Evolutionary conservation across 2,113 vertebrate species (phyloP), one percentile per base, ranked within the genome.

Genomic region (Cyanoderma ruficeps): DNA sequence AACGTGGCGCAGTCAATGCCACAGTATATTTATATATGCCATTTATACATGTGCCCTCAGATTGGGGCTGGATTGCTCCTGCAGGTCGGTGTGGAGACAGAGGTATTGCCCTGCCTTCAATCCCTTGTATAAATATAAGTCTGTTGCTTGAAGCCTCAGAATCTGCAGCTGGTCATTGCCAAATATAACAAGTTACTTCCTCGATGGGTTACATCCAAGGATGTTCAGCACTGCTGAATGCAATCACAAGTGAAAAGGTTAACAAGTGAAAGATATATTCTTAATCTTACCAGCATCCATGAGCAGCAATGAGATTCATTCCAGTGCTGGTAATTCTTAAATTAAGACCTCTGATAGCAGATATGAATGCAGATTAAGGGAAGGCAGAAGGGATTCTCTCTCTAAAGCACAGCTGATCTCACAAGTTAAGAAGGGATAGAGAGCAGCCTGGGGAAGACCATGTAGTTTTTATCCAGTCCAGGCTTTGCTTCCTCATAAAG

Each of bases 31-130:
- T 55, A 16, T 18, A 19, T 6, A 15, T 31, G 16, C 10, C 44
- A 30, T 33, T 77, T 19, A 23, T 44, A 23, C 15, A 27, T 21
- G 8, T n/a, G 11, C 12, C 61, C 55, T 70, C 35, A 52, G 20
- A 5, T 20, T 33, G 21, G 33, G 80, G 35, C 33, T 83, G 30
- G 23, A 30, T 30, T 50, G 4, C 39, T 59, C 33, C 57, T 46
- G 13, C 2, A 18, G 5, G 6, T 39, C 4, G 0, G 7, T 0
- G 0, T 7, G 9, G 15, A 49, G 52, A 20, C 42, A 81, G 10
- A 82, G 13, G 8, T 18, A 23, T 19, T 61, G 4, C 3, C 22
- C 33, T 60, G 19, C 46, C 8, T 61, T 25, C 10, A 49, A 10
- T 22, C 18, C 4, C 16, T 4, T 49, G 3, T 12, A 27, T 22